A percentile compares a stretch with the other conserved stretches of the same genome.
phyloP scores from a whole-genome alignment of 2,797 vertebrate genomes.

The Falco peregrinus region DNA sequence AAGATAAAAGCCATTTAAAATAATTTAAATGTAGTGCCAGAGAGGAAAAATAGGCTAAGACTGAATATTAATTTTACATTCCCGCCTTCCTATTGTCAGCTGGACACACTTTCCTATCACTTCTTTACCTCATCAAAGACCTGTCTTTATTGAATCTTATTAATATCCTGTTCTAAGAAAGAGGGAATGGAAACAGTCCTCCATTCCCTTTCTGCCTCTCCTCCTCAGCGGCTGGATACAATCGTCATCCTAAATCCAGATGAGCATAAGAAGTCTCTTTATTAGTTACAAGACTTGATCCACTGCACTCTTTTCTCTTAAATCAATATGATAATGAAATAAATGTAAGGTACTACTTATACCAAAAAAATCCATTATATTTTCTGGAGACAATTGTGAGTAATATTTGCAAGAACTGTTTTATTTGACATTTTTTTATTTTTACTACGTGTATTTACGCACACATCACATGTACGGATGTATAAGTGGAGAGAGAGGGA shows the following conservation, averaged over 20 bases:
- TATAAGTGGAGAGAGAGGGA: not conserved
- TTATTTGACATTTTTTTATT: not conserved
- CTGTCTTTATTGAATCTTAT: not conserved
- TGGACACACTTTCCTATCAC: not conserved
- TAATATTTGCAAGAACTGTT: not conserved
- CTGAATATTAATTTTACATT: conserved; percentile 53
- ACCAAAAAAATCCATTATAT: rapidly evolving
- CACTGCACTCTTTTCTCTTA: not conserved
- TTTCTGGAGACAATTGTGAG: not conserved
- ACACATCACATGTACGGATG: rapidly evolving
- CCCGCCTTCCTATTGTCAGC: not conserved
- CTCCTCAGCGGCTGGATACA: not conserved
- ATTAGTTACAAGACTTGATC: not conserved
- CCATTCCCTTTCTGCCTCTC: not conserved
- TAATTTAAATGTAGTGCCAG: conserved; percentile 31
- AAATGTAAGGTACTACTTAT: not conserved
- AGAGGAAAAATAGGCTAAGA: conserved; percentile 22
- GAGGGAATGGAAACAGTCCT: not conserved
- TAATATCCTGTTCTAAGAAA: not conserved
- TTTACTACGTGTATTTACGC: not conserved
- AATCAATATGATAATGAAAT: not conserved
- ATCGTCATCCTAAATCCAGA: not conserved
- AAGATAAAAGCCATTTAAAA: conserved; percentile 59
- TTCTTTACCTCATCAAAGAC: not conserved
- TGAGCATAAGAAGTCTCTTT: not conserved